A percentile compares a stretch with the other conserved stretches of the same genome.
These are phyloP conservation scores for Pseudochaenichthys georgianus DNA, from an alignment of 2,797 vertebrate genomes.

Conservation along the genomic window DNA sequence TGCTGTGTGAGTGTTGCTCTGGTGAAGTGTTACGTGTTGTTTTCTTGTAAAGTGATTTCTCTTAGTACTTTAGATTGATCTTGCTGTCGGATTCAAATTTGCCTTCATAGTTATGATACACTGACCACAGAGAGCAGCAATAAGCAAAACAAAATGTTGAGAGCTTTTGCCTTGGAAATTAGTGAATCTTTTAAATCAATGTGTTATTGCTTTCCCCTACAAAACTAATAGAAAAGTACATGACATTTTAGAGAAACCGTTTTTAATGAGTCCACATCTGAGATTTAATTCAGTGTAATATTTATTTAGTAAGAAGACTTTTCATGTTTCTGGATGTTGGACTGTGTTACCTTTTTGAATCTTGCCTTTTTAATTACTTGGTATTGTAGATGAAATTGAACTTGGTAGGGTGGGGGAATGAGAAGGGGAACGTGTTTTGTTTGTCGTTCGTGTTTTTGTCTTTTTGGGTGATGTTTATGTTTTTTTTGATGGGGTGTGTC, in stretches of 20 bases:
- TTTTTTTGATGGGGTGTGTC: conserved; percentile 78
- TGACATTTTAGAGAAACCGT: conserved; percentile 84
- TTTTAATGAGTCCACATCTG: conserved; percentile 90
- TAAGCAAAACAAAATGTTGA: conserved; percentile 85
- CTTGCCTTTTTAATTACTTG: conserved; percentile 85
- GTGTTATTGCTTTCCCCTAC: conserved; percentile 87
- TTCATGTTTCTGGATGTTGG: conserved; percentile 90
- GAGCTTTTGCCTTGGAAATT: conserved; percentile 76
- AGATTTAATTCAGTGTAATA: conserved; percentile 90
- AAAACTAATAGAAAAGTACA: conserved; percentile 85
- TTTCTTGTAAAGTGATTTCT: conserved; percentile 89
- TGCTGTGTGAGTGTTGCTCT: conserved; percentile 96
- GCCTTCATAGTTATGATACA: conserved; percentile 96
- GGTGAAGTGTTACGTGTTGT: conserved; percentile 92
- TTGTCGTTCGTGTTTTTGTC: conserved; percentile 78
- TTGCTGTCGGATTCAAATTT: conserved; percentile 91
- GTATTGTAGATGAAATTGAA: conserved; percentile 89
- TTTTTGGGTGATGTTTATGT: conserved; percentile 81
- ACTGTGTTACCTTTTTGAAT: conserved; percentile 89
- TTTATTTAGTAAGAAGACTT: conserved; percentile 90
- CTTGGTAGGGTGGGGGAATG: conserved; percentile 67
- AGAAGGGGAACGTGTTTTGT: conserved; percentile 59
- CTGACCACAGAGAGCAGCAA: conserved; percentile 88
- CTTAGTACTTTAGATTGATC: conserved; percentile 89
- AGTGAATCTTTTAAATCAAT: conserved; percentile 85